These are phyloP conservation scores for Colinus virginianus DNA, from an alignment of 2,113 vertebrate genomes.

Conservation along the genomic window DNA sequence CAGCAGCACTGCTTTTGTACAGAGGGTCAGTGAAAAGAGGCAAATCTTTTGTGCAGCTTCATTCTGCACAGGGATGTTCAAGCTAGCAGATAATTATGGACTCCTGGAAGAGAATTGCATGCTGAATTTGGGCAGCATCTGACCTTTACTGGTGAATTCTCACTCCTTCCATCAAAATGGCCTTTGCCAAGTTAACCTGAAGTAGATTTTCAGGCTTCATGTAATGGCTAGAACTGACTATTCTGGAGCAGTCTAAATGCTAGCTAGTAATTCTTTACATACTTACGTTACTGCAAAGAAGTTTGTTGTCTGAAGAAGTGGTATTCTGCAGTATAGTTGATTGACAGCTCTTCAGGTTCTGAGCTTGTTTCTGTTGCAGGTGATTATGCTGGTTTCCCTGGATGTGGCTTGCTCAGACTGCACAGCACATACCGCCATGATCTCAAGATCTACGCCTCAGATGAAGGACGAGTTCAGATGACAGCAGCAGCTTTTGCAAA, in stretches of 20 bases:
- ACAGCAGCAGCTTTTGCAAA: conserved; percentile 98
- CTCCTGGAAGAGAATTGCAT: neutral
- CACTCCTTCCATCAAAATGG: neutral
- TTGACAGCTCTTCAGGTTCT: neutral
- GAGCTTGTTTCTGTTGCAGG: conserved; percentile 74
- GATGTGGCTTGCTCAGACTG: conserved; percentile 93
- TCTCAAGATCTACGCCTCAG: conserved; percentile 98
- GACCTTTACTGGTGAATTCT: neutral
- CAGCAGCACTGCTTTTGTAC: neutral
- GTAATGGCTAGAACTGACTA: neutral
- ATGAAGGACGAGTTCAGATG: conserved; percentile 98
- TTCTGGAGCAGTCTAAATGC: neutral
- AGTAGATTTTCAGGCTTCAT: neutral
- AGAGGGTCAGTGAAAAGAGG: neutral
- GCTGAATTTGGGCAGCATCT: neutral
- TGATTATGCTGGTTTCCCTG: conserved; percentile 97
- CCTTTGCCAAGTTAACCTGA: neutral
- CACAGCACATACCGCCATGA: conserved; percentile 98
- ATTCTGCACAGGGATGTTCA: neutral
- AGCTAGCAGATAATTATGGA: neutral
- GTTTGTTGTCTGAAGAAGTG: neutral
- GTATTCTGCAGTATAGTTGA: neutral
- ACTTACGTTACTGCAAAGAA: neutral
- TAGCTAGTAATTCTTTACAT: neutral
- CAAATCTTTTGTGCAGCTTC: neutral